These are phyloP conservation scores for Etia nguti DNA, from an alignment of 2,113 vertebrate species.

Conservation along the genomic window DNA sequence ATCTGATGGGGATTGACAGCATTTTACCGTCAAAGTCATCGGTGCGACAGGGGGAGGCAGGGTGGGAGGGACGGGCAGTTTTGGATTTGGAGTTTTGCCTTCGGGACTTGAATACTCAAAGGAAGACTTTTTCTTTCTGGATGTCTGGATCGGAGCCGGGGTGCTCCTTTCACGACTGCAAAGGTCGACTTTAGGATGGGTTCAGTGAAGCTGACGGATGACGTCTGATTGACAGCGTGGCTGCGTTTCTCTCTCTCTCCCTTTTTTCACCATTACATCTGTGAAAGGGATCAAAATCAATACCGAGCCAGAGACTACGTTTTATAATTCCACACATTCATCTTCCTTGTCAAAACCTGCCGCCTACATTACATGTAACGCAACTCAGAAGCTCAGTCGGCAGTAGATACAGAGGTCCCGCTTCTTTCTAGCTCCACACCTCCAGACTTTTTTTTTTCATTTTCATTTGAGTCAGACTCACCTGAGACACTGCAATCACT, in stretches of 20 bases:
- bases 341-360: not conserved
- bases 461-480: not conserved
- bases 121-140: conserved; percentile 1
- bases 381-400: not conserved
- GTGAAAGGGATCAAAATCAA: not conserved
- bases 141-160: not conserved
- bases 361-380: not conserved
- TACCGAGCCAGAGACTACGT: not conserved
- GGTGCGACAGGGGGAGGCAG: not conserved
- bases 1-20: conserved; percentile 39
- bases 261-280: not conserved
- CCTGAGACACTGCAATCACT: not conserved
- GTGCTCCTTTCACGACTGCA: conserved; percentile 13
- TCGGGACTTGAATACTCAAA: not conserved
- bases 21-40: conserved; percentile 35
- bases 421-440: not conserved
- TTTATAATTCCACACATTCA: not conserved
- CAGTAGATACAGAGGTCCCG: not conserved
- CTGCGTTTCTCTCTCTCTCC: not conserved
- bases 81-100: conserved; percentile 20
- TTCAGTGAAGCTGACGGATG: not conserved
- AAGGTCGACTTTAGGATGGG: not conserved
- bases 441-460: not conserved
- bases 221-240: conserved; percentile 13
- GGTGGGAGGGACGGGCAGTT: not conserved